Conservation (phyloP, 2,113 vertebrate genomes). For the Corvus cornix region DNA sequence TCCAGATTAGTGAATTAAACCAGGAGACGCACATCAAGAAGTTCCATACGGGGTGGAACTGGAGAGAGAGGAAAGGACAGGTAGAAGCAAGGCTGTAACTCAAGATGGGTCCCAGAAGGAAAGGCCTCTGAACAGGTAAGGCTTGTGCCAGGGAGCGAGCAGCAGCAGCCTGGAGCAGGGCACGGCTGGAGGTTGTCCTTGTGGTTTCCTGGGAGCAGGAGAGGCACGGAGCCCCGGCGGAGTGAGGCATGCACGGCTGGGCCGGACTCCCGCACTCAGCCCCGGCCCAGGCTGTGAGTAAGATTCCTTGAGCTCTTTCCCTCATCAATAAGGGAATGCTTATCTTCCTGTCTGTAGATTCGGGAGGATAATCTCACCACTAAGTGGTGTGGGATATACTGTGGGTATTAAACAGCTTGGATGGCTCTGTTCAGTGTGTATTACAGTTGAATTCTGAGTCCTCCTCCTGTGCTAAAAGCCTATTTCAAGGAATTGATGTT, state of each 20-base stretch:
- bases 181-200: background rate
- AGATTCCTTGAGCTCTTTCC: background rate
- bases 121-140: background rate
- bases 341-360: constrained; percentile 4
- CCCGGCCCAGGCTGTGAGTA: background rate
- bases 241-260: background rate
- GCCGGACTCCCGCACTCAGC: background rate
- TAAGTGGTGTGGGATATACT: background rate
- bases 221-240: fast-evolving
- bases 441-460: background rate
- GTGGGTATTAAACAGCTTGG: background rate
- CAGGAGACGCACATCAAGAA: background rate
- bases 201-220: background rate
- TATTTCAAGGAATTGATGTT: background rate
- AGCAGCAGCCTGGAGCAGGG: background rate
- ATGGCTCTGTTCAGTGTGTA: background rate
- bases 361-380: constrained; percentile 3
- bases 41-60: background rate
- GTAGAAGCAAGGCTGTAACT: background rate
- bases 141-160: background rate
- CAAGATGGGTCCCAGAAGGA: background rate
- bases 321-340: background rate
- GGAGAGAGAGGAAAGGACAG: background rate
- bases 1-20: background rate
- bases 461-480: background rate